phyloP scores from a whole-genome alignment of 2,888 invertebrate genomes.

The Drosophila demipolita region DNA sequence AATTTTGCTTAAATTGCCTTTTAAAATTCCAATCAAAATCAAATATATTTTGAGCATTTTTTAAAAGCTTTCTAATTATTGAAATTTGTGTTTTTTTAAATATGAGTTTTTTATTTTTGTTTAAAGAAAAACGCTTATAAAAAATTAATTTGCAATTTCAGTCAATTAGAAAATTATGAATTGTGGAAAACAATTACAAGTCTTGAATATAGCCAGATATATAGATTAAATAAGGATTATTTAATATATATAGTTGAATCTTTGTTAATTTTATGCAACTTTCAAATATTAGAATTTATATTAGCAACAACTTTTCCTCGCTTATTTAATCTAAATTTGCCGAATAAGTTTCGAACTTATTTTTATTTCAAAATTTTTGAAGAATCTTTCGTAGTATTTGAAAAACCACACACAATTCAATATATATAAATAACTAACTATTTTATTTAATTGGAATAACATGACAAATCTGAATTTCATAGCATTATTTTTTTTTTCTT shows the following conservation, averaged over 20 bases:
- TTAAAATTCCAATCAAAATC: neutral
- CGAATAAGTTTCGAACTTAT: neutral
- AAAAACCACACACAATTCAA: neutral
- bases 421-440: neutral
- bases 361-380: neutral
- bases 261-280: neutral
- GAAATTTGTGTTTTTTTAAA: neutral
- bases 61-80: neutral
- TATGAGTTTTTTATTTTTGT: neutral
- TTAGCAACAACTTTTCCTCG: neutral
- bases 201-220: neutral
- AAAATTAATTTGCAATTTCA: neutral
- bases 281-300: neutral
- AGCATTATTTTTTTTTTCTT: neutral
- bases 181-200: neutral
- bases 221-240: neutral
- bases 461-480: too few species aligned
- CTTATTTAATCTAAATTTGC: neutral
- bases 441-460: neutral
- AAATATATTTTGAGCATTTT: neutral
- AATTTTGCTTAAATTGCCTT: conserved; percentile 3
- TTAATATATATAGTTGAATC: too few species aligned
- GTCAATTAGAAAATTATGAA: neutral
- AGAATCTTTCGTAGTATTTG: neutral
- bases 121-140: neutral